Evolutionary conservation across 2,888 invertebrate species (phyloP).

Genomic region (Meta bourneti): DNA sequence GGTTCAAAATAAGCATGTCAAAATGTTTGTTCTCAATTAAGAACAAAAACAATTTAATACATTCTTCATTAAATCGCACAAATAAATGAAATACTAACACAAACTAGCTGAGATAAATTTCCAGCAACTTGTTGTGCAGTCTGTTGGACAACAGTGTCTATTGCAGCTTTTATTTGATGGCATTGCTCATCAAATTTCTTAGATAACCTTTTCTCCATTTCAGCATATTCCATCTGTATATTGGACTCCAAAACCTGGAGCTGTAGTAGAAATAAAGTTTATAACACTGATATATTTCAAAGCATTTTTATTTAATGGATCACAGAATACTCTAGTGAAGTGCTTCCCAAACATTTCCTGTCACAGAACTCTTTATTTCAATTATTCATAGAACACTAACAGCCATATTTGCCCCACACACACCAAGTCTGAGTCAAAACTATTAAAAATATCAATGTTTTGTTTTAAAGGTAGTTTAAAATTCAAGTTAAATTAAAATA

Average conservation of each 20-base stretch:
- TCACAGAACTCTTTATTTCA: too few relatives aligned
- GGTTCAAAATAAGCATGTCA: neutral
- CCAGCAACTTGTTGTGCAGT: constrained; percentile 68
- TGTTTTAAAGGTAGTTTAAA: too few relatives aligned
- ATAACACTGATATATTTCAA: too few relatives aligned
- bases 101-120: constrained; percentile 65
- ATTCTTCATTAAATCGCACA: too few relatives aligned
- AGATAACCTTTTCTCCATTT: constrained; percentile 66
- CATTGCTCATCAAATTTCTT: constrained; percentile 73
- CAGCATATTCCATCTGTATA: constrained; percentile 70
- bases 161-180: constrained; percentile 63
- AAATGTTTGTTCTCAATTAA: neutral
- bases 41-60: neutral
- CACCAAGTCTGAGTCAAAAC: too few relatives aligned
- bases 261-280: constrained; percentile 18
- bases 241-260: constrained; percentile 67
- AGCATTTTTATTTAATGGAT: neutral
- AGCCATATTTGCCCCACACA: too few relatives aligned
- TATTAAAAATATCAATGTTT: too few relatives aligned
- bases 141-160: constrained; percentile 67
- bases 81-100: constrained; percentile 39
- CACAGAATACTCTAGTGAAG: neutral
- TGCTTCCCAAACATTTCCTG: too few relatives aligned
- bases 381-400: too few relatives aligned
- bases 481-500: too few relatives aligned